These are phyloP conservation scores for Penaeus monodon DNA, from an alignment of 2,888 invertebrate species.

Conservation along the genomic window DNA sequence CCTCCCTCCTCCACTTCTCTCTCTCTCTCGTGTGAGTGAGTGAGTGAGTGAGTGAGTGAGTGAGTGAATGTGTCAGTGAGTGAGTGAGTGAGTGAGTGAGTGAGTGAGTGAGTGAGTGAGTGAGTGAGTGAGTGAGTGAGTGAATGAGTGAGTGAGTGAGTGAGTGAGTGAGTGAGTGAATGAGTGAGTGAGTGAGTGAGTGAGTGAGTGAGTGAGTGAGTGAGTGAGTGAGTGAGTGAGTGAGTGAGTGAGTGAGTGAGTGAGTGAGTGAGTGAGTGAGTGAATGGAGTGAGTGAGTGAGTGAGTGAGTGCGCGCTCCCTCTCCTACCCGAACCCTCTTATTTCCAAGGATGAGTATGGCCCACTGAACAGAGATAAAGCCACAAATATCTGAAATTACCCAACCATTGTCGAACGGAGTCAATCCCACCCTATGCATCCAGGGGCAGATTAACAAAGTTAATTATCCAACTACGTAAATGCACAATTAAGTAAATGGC, in stretches of 20 bases:
- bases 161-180: too few species aligned
- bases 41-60: slow-evolving; percentile 22
- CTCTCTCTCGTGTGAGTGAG: slow-evolving; percentile 14
- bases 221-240: neutral
- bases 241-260: slow-evolving; percentile 23
- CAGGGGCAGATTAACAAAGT: too few species aligned
- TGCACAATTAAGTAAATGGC: too few species aligned
- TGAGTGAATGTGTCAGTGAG: slow-evolving; percentile 19
- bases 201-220: too few species aligned
- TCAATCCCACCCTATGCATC: too few species aligned
- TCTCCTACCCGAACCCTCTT: too few species aligned
- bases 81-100: slow-evolving; percentile 20
- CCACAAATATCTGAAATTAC: too few species aligned
- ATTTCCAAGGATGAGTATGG: too few species aligned
- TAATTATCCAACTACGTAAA: too few species aligned
- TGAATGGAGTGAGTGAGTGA: slow-evolving; percentile 17
- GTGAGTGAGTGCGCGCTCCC: slow-evolving; percentile 4
- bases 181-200: too few species aligned
- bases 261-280: slow-evolving; percentile 20
- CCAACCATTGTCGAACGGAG: too few species aligned
- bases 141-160: slow-evolving; percentile 1
- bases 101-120: slow-evolving; percentile 29
- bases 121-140: slow-evolving; percentile 14
- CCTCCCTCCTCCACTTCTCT: neutral
- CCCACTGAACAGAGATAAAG: too few species aligned